phyloP scores from a whole-genome alignment of 1,140 invertebrate genomes.

The Agrilus planipennis region DNA sequence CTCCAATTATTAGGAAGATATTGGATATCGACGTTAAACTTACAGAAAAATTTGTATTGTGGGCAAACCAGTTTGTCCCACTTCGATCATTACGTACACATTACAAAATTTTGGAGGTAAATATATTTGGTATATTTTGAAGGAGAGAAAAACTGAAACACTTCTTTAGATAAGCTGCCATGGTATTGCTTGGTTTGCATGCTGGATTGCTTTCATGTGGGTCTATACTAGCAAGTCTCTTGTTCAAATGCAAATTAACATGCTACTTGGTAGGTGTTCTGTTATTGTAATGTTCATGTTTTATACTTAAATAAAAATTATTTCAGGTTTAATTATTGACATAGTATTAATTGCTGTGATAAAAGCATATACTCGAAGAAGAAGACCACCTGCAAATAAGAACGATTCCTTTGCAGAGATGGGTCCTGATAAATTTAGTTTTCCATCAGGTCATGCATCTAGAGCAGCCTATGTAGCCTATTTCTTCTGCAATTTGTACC shows the following conservation, averaged over 20 bases:
- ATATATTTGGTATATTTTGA: slow-evolving; percentile 7
- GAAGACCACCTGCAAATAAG: slow-evolving; percentile 56
- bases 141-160: slow-evolving; percentile 8
- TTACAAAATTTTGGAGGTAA: slow-evolving; percentile 56
- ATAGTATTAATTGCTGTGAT: slow-evolving; percentile 67
- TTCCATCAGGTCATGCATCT: slow-evolving; percentile 94
- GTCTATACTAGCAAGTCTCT: slow-evolving; percentile 48
- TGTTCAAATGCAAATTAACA: slow-evolving; percentile 73
- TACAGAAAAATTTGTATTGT: slow-evolving; percentile 49
- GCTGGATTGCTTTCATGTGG: slow-evolving; percentile 63
- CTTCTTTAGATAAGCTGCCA: slow-evolving; percentile 67
- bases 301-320: background rate
- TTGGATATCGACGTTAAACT: slow-evolving; percentile 47
- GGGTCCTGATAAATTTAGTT: slow-evolving; percentile 80
- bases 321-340: slow-evolving; percentile 76
- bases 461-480: slow-evolving; percentile 64
- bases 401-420: slow-evolving; percentile 47
- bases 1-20: slow-evolving; percentile 39
- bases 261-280: slow-evolving; percentile 58
- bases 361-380: slow-evolving; percentile 67
- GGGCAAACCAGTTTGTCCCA: slow-evolving; percentile 41
- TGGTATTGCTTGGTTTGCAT: slow-evolving; percentile 73
- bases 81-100: slow-evolving; percentile 47
- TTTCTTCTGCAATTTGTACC: slow-evolving; percentile 54
- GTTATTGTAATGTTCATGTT: slow-evolving; percentile 3